A percentile compares a stretch with the other conserved stretches of the same genome.
Conservation (phyloP, 2,888 invertebrate species). For the Netelia fuscicornis region DNA sequence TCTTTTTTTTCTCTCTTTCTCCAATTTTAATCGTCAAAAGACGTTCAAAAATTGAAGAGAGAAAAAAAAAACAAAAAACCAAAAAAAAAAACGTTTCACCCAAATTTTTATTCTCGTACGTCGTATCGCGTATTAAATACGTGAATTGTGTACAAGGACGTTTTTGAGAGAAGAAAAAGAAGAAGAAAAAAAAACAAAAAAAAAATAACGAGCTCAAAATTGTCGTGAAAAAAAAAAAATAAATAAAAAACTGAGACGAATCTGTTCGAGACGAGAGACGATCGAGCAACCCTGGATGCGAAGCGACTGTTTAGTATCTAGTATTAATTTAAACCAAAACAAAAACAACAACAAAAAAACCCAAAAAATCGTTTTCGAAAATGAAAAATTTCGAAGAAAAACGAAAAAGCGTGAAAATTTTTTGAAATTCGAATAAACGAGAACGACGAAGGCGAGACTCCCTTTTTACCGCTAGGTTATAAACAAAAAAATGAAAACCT, state of each 20-base stretch:
- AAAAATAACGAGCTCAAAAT: conserved; percentile 29
- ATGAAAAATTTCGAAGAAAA: conserved; percentile 7
- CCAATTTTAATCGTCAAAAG: conserved; percentile 28
- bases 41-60: background rate
- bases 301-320: conserved; percentile 21
- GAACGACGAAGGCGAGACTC: conserved; percentile 50
- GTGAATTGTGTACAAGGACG: conserved; percentile 12
- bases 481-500: conserved; percentile 58
- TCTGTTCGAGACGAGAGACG: conserved; percentile 36
- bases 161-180: conserved; percentile 7
- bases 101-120: background rate
- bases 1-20: too few species aligned
- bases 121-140: conserved; percentile 54
- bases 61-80: background rate
- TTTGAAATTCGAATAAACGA: too few species aligned
- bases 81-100: background rate
- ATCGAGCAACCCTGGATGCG: conserved; percentile 28
- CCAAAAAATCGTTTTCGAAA: conserved; percentile 3
- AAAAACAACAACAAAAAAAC: background rate
- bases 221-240: background rate
- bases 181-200: background rate
- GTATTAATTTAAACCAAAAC: conserved; percentile 1
- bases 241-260: background rate
- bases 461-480: conserved; percentile 63
- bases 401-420: background rate